Percentiles rank a stretch among this genome's conserved stretches.
phyloP scores from a whole-genome alignment of 1,140 invertebrate genomes.

The Drosophila bocqueti region DNA sequence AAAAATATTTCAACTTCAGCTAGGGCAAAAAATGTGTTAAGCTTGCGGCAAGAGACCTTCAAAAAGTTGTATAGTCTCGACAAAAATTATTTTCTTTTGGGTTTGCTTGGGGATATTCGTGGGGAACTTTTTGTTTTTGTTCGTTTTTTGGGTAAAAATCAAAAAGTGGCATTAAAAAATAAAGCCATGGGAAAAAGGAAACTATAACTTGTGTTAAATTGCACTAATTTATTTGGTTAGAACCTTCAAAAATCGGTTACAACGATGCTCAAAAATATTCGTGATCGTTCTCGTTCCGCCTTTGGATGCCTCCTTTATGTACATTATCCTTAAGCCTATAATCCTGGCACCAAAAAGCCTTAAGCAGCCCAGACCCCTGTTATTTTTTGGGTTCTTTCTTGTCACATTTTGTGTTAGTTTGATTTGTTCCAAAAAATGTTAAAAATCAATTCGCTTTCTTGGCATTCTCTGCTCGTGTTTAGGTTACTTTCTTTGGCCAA shows the following conservation, averaged over 20 bases:
- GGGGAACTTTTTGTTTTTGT: constrained; percentile 10
- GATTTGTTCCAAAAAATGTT: constrained; percentile 82
- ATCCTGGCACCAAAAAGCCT: constrained; percentile 53
- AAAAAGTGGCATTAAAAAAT: constrained; percentile 60
- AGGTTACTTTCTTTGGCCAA: constrained; percentile 51
- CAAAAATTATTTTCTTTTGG: constrained; percentile 60
- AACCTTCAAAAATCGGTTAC: constrained; percentile 61
- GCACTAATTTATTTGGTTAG: constrained; percentile 7
- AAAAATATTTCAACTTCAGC: constrained; percentile 44
- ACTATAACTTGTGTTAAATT: constrained; percentile 20
- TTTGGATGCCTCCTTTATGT: constrained; percentile 29
- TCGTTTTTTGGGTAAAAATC: constrained; percentile 18
- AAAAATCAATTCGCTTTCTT: constrained; percentile 76
- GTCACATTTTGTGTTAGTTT: constrained; percentile 50
- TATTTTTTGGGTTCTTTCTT: constrained; percentile 1
- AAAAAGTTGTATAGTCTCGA: constrained; percentile 77
- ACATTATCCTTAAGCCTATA: constrained; percentile 62
- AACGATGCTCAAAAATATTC: constrained; percentile 84
- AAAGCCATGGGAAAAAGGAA: constrained; percentile 36
- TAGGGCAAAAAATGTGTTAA: constrained; percentile 25
- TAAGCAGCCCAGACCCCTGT: constrained; percentile 39
- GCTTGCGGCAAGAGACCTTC: constrained; percentile 67
- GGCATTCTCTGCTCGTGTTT: constrained; percentile 54
- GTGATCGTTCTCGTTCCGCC: constrained; percentile 64
- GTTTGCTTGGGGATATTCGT: constrained; percentile 18